These are phyloP conservation scores for Petrophora chlorosata DNA, from an alignment of 2,888 invertebrate species.

Conservation along the genomic window DNA sequence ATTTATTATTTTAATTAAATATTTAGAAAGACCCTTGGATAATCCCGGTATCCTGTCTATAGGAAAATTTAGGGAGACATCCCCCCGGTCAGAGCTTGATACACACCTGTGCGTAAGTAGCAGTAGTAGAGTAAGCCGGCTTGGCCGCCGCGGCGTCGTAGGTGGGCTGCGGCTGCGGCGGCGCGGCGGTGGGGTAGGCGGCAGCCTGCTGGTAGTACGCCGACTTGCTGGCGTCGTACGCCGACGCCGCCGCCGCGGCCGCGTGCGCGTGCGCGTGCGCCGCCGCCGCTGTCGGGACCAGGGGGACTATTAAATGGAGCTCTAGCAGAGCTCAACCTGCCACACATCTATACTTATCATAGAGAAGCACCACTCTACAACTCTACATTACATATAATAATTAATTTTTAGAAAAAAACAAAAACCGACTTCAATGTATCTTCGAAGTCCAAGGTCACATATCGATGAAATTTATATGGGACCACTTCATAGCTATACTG, in stretches of 20 bases:
- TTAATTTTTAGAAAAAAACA: no score
- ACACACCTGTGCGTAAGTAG: conserved; percentile 86
- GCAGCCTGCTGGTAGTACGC: conserved; percentile 92
- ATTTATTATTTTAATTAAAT: no score
- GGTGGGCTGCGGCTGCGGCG: conserved; percentile 83
- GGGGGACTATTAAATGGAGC: background rate
- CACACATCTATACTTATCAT: background rate
- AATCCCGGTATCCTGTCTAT: no score
- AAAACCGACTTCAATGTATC: no score
- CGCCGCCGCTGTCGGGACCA: conserved; percentile 50
- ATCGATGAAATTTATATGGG: no score
- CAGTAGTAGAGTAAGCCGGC: conserved; percentile 88
- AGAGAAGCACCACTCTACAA: background rate
- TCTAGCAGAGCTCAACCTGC: no score
- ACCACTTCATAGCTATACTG: no score
- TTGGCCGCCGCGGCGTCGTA: conserved; percentile 85
- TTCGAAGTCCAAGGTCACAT: no score
- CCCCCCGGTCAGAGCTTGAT: background rate
- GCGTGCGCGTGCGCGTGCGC: conserved; percentile 77
- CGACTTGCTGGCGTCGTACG: conserved; percentile 92
- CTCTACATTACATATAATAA: no score
- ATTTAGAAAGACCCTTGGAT: no score
- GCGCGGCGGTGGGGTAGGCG: conserved; percentile 85
- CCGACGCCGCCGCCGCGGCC: conserved; percentile 83
- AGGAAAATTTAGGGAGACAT: no score